Evolutionary conservation across 2,113 vertebrate genomes (phyloP).

Genomic region (Lasiurus cinereus): DNA sequence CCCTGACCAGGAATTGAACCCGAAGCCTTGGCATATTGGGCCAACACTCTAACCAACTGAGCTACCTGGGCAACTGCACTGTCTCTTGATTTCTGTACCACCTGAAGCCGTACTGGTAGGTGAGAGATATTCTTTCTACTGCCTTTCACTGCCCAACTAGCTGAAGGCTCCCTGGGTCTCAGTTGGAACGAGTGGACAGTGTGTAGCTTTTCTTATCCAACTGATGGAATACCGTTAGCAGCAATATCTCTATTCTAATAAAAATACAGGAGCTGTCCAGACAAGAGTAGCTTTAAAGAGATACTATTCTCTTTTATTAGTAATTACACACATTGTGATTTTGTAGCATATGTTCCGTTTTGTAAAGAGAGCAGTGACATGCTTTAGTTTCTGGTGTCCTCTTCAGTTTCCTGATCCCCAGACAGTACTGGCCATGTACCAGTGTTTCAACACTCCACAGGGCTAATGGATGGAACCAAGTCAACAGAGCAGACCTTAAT

Average conservation of each 20-base stretch:
- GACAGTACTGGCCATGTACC: background rate
- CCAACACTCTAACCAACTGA: background rate
- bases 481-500: background rate
- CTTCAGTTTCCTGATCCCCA: background rate
- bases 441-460: too few species aligned
- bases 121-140: background rate
- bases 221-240: background rate
- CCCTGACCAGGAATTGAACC: background rate
- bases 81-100: background rate
- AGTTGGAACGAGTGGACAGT: background rate
- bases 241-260: background rate
- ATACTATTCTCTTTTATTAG: background rate
- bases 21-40: background rate
- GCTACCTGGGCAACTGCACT: background rate
- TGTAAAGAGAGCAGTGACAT: background rate
- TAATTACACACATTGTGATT: background rate
- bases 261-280: background rate
- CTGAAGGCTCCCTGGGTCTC: background rate
- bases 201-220: background rate
- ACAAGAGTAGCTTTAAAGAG: background rate
- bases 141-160: background rate
- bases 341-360: background rate
- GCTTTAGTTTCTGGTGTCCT: conserved; percentile 5
- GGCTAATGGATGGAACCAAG: background rate
- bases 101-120: background rate